Evolutionary conservation across 2,113 vertebrate species (phyloP).

Genomic region (Monarcha castaneiventris): DNA sequence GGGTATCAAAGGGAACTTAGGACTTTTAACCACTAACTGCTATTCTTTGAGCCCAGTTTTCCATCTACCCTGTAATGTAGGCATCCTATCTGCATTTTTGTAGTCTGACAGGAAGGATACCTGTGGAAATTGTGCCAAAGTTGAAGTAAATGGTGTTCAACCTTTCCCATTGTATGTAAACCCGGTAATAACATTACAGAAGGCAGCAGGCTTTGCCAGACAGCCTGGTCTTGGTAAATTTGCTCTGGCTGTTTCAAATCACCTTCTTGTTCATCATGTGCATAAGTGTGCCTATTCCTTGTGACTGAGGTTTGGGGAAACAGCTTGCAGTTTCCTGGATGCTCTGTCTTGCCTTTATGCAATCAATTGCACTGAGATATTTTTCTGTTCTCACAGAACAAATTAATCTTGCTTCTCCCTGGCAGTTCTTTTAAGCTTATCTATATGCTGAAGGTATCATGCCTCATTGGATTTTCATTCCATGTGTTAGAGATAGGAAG

Average conservation of each 20-base stretch:
- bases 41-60: not conserved
- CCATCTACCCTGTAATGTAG: not conserved
- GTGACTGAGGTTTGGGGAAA: not conserved
- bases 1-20: not conserved
- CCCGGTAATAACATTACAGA: not conserved
- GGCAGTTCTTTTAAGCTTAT: not conserved
- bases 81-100: not conserved
- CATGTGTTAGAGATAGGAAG: not conserved
- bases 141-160: not conserved
- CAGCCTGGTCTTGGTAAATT: not conserved
- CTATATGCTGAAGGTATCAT: not conserved
- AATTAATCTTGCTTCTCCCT: not conserved
- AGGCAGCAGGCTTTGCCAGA: not conserved
- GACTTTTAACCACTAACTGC: not conserved
- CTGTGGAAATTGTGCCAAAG: not conserved
- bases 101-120: not conserved
- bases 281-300: not conserved
- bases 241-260: not conserved
- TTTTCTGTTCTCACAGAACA: not conserved
- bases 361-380: not conserved
- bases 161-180: not conserved
- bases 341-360: not conserved
- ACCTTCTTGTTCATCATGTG: not conserved
- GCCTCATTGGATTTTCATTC: not conserved
- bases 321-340: not conserved